These are phyloP conservation scores for Drosophila prolongata DNA, from an alignment of 2,888 invertebrate genomes.

Conservation along the genomic window DNA sequence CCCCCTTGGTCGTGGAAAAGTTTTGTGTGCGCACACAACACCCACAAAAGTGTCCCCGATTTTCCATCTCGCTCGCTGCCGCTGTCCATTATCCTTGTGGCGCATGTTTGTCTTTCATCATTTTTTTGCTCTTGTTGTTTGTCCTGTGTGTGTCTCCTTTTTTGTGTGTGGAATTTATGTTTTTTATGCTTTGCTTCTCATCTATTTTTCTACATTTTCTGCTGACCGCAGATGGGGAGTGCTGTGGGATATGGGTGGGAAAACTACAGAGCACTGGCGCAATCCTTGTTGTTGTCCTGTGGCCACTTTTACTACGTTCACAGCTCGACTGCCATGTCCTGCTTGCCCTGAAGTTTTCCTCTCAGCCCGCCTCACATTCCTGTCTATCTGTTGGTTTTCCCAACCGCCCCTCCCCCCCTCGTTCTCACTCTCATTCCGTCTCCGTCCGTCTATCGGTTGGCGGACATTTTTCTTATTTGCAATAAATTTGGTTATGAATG, in stretches of 20 bases:
- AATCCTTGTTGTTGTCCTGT: slow-evolving; percentile 53
- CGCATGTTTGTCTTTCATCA: slow-evolving; percentile 82
- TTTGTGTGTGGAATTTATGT: slow-evolving; percentile 68
- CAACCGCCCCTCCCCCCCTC: slow-evolving; percentile 1
- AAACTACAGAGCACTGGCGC: slow-evolving; percentile 45
- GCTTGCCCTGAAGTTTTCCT: slow-evolving; percentile 39
- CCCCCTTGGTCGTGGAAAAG: slow-evolving; percentile 23
- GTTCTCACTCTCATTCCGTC: slow-evolving; percentile 5
- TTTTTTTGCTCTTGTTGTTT: slow-evolving; percentile 57
- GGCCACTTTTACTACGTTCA: slow-evolving; percentile 54
- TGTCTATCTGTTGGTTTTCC: slow-evolving; percentile 36
- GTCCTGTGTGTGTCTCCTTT: slow-evolving; percentile 41
- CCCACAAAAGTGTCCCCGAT: slow-evolving; percentile 47
- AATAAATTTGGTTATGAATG: slow-evolving; percentile 83
- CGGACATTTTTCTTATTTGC: slow-evolving; percentile 83
- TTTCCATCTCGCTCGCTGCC: slow-evolving; percentile 27
- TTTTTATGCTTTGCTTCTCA: slow-evolving; percentile 74
- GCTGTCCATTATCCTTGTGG: slow-evolving; percentile 74
- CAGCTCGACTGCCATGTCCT: slow-evolving; percentile 66
- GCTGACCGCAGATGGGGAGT: slow-evolving; percentile 67
- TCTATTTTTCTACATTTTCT: slow-evolving; percentile 64
- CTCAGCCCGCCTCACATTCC: slow-evolving; percentile 35
- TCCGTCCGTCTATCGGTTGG: slow-evolving; percentile 56
- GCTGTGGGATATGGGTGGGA: slow-evolving; percentile 1
- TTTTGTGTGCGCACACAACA: slow-evolving; percentile 46